Conservation (phyloP, 2,797 vertebrate genomes). For the Poeciliopsis turneri region DNA sequence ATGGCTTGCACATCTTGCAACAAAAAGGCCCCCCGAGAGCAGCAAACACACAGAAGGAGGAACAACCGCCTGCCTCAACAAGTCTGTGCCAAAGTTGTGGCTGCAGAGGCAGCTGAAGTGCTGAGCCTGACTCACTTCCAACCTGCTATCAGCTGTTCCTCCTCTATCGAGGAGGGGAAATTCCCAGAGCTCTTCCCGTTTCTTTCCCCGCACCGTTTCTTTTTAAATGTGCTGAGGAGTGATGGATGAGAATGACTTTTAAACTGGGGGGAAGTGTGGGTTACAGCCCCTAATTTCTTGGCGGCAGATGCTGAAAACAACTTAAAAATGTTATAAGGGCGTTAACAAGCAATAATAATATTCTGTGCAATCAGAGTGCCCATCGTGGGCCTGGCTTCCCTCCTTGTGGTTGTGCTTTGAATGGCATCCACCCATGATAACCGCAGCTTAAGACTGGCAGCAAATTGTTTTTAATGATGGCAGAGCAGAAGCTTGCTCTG, state of each 20-base stretch:
- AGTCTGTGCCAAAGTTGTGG: slow-evolving; percentile 55
- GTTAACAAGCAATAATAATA: slow-evolving; percentile 67
- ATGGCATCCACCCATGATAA: slow-evolving; percentile 63
- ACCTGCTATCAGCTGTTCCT: slow-evolving; percentile 69
- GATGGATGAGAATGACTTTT: slow-evolving; percentile 9
- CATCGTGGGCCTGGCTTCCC: slow-evolving; percentile 48
- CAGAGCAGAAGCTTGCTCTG: slow-evolving; percentile 63
- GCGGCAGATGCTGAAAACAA: slow-evolving; percentile 57
- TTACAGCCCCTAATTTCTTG: slow-evolving; percentile 21
- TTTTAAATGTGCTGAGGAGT: slow-evolving; percentile 32
- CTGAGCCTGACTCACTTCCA: slow-evolving; percentile 76
- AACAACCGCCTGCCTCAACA: slow-evolving; percentile 67
- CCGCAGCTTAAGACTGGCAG: slow-evolving; percentile 66
- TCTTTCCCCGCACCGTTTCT: slow-evolving; percentile 16
- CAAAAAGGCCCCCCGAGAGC: background rate
- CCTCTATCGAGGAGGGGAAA: slow-evolving; percentile 62
- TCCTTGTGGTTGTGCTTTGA: slow-evolving; percentile 66
- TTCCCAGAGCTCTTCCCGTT: slow-evolving; percentile 52
- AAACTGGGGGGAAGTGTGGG: background rate
- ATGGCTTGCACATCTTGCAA: slow-evolving; percentile 18
- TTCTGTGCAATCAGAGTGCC: slow-evolving; percentile 56
- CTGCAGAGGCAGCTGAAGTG: slow-evolving; percentile 44
- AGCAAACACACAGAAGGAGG: slow-evolving; percentile 49
- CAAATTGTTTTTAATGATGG: slow-evolving; percentile 77
- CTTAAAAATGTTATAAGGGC: slow-evolving; percentile 61